Base-by-base conservation (phyloP, 2,797 vertebrate species). In the Peromyscus nudipes region DNA sequence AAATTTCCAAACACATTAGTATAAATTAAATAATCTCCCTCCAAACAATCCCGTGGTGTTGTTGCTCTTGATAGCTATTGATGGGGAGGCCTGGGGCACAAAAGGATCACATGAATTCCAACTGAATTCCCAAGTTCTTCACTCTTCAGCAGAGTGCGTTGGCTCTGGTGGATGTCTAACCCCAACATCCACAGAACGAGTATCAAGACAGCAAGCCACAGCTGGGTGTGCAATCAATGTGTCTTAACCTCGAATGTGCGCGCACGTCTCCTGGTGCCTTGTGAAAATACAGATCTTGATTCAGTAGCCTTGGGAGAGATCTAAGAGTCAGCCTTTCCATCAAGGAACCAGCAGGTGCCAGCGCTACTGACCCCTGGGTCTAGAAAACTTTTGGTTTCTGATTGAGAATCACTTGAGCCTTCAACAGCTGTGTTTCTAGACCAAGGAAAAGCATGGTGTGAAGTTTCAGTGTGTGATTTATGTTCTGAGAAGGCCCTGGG, bases 231-330 rank as follows among this genome's bases (percentile, higher is more conserved):
- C 25, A 62, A 34, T 31, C 11, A 1, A 27, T 55, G 34, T 27
- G 12, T 83, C 77, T 69, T 92, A 60, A 69, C 52, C 86, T 79
- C 64, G 52, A 84, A 40, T 17, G 23, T 88, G 49, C 34, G 90
- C 17, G 12, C 55, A 76, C 1, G 21, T 86, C n/a, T 77, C 90
- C 55, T 25, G 25, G 40, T 71, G 52, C 89, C 83, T 76, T 37
- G 19, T 37, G 88, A 91, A 57, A 80, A 77, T 94, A 43, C n/a
- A 91, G 91, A 31, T 89, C 34, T 64, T 91, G 37, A 71, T 81
- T 89, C 75, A 65, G 62, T 46, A 85, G 43, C 17, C 52, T 57
- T 92, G n/a, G 21, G 10, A 64, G 49, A 86, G 27, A 43, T 55
- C 40, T 40, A 16, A 43, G 29, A 76, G 52, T 31, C 82, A 77